Base-by-base conservation (phyloP, 2,888 invertebrate species). In the Drosophila buzzatii region DNA sequence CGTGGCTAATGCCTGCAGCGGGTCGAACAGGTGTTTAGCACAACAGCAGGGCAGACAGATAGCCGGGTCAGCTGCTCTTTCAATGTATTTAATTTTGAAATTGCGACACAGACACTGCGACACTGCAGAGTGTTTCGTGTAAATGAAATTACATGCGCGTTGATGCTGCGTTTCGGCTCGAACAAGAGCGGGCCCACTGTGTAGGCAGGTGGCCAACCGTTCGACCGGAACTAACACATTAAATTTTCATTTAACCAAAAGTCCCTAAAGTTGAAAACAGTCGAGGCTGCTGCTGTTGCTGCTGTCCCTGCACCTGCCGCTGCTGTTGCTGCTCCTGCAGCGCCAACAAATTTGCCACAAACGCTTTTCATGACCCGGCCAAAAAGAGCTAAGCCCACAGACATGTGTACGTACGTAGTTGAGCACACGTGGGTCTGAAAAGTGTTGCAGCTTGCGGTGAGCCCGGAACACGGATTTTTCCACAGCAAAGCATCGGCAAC, bases 91-190 rank as follows among this genome's bases (percentile, higher is more conserved):
- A 87, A 85, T 85, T 89, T 89, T 89, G 77, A 74, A 85, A 85
- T 79, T 85, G 85, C 85, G 88, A 87, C 88, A 79, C 68, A 72
- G 84, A 84, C 84, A 89, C 89, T 85, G 89, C 89, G 85, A 70
- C 85, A 81, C 67, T 27, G 27, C 27, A 68, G 70, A 80, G 72
- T 75, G 80, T 71, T 63, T 68, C 69, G 81, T 89, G 82, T 84
- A 87, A 85, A 85, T 85, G 76, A 89, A 85, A 87, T 89, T 84
- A 89, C 85, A 84, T 68, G 67, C 76, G 82, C 81, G 72, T 66
- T 74, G 59, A 72, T 60, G 80, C 63, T 44, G 45, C 45, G 44
- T 63, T 65, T 62, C 49, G 62, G 52, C 57, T 74, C 49, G n/a
- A 51, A 64, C 49, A 16, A 58, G 27, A 27, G 27, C 39, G 23